These are phyloP conservation scores for Gallirallus australis DNA, from an alignment of 2,797 vertebrate genomes.

Conservation along the genomic window DNA sequence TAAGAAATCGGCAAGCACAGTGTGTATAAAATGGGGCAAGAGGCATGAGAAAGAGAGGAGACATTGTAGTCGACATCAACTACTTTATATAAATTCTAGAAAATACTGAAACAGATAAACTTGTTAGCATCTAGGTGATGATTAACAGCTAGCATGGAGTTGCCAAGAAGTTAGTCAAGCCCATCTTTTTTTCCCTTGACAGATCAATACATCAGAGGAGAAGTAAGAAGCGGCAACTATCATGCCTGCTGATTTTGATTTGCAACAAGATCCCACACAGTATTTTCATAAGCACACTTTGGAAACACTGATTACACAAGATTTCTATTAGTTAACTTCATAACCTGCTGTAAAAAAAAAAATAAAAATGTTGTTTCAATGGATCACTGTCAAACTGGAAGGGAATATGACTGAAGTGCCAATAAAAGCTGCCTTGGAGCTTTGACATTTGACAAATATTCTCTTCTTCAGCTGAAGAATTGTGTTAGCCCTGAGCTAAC, in stretches of 20 bases:
- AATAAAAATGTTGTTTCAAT: neutral
- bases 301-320: conserved; percentile 33
- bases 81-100: neutral
- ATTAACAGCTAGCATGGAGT: neutral
- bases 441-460: neutral
- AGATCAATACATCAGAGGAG: neutral
- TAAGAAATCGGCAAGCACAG: neutral
- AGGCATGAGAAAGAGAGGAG: neutral
- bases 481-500: neutral
- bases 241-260: neutral
- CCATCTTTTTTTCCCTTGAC: neutral
- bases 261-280: neutral
- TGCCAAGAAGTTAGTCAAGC: neutral
- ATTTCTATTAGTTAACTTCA: conserved; percentile 14
- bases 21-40: neutral
- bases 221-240: neutral
- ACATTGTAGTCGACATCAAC: neutral
- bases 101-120: neutral
- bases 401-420: neutral
- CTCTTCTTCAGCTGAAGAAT: neutral
- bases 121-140: neutral
- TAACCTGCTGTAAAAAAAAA: neutral
- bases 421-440: conserved; percentile 21
- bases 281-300: conserved; percentile 49
- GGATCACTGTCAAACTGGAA: neutral